Base-by-base conservation (phyloP, 2,113 vertebrate genomes). In the Saccopteryx leptura region DNA sequence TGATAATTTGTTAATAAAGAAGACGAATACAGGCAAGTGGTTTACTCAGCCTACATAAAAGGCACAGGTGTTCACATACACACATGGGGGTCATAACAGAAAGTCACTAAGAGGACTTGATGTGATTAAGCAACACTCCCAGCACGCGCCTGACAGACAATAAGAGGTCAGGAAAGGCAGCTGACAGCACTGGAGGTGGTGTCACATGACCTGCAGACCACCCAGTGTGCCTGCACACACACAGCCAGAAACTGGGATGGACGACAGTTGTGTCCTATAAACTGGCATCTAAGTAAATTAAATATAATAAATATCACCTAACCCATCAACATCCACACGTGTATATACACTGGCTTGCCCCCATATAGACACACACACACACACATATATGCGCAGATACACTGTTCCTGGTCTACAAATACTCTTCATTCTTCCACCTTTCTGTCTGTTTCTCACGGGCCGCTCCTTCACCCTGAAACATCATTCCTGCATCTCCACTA, bases 81-180 rank as follows among this genome's bases (percentile, higher is more conserved):
- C 19, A 3, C 23, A n/a, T 1, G 21, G 5, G n/a, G 24, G 56
- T 13, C 68, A 9, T 12, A 54, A 18, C 1, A 26, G 48, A 82
- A 24, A 18, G 50, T 14, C n/a, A 17, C 23, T 46, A 2, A 1
- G 33, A 46, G 72, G 15, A 48, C 26, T 46, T 13, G 3, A 0
- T 3, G 12, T 1, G 18, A 52, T 15, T 5, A 17, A n/a, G 17
- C 0, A 15, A 48, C 21, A 48, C 46, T 26, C 81, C 19, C 9
- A 12, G 54, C 58, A 24, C 9, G 0, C 0, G 24, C 31, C 14
- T 39, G 12, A 19, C 31, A 2, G 1, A 1, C 2, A 3, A 7
- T 1, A 7, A 11, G 12, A 24, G 46, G 26, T 33, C 50, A 15
- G 78, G 1, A 13, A 24, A 46, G 33, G 9, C 9, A 21, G 46